Base-by-base conservation (phyloP, 92 coral and sea anemone species). In the Porites rus region DNA sequence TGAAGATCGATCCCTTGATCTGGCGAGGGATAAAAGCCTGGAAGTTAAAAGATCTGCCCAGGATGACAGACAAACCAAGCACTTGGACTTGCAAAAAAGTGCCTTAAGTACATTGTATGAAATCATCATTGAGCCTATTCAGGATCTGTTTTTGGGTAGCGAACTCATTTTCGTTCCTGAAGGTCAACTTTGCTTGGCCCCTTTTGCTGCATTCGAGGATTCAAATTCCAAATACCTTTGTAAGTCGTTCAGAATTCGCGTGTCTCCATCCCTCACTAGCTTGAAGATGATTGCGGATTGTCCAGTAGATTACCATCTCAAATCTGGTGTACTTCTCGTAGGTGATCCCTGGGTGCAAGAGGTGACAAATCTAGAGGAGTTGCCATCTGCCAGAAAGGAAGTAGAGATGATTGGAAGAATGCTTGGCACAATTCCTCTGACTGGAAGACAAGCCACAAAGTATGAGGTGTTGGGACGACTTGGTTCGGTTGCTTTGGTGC, bases 141-240 rank as follows among this genome's bases (percentile, higher is more conserved):
- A 9, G 11, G 84, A 80, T 10, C 14, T 69, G 64, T 7, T 80
- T 46, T 8, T 7, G 16, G 75, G 75, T 21, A 52, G 17, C 18
- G 77, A 81, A 18, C 66, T 81, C n/a, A 7, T 69, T 9, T 53
- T 81, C 43, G 68, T 81, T 7, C 85, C 85, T 3, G 68, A 69
- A 17, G 85, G 85, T 54, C 85, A 76, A 11, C 25, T 81, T 66
- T 81, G 66, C 50, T 69, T 81, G 85, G 85, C 85, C n/a, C 85
- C 85, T 69, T 81, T 67, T 69, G 85, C 76, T 69, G 85, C 85
- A 54, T 81, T 81, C 59, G 10, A 53, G 43, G 64, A 31, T 50
- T 2, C 65, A 0, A 54, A 80, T 51, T 80, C 66, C 21, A 52
- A 68, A 50, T 68, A 81, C 77, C 69, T 81, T 38, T 22, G 76